Evolutionary conservation across 2,888 invertebrate species (phyloP), one percentile per base, ranked within the genome.

Genomic region (Pachydiplax longipennis): DNA sequence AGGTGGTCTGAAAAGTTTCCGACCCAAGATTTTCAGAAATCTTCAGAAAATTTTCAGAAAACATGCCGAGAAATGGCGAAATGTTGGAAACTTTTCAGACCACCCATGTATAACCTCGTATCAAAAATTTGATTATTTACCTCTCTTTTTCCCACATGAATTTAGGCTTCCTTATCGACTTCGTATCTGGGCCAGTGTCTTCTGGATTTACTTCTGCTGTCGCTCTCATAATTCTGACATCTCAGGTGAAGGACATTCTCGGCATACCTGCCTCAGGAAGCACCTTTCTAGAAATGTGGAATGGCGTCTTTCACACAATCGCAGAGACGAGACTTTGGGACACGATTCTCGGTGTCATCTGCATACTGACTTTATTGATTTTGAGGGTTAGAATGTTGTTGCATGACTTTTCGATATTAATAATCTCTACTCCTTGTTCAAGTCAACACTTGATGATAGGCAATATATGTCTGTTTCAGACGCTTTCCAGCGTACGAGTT

Each of bases 141-240:
- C 18, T 73, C 15, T 15, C n/a, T 73, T 3, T 25, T 73, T 6
- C 15, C 8, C 8, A 73, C 6, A n/a, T 44, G n/a, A n/a, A n/a
- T 93, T 93, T 92, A 96, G 96, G 98, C 90, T 98, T 98, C 93
- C 95, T 98, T 91, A 96, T 98, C 91, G 97, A 98, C 94, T 98
- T 98, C 93, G 97, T 98, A 58, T 98, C 98, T 2, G 97, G 97
- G 0, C 98, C 98, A 0, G 98, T 98, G 0, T 97, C 97, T 2
- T 97, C 97, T 0, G 98, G 98, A 22, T 98, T 98, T 94, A 98
- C 98, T 2, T 98, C 98, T 0, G 98, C 98, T 2, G 98, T 98
- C 18, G 98, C 98, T 53, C 95, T 98, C 90, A 97, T 98, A 93
- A 98, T 98, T 92, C 96, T 98, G 80, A 97, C 97, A 0, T 98